Base-by-base conservation (phyloP, 2,797 vertebrate genomes). In the Paramormyrops hopkinsi region DNA sequence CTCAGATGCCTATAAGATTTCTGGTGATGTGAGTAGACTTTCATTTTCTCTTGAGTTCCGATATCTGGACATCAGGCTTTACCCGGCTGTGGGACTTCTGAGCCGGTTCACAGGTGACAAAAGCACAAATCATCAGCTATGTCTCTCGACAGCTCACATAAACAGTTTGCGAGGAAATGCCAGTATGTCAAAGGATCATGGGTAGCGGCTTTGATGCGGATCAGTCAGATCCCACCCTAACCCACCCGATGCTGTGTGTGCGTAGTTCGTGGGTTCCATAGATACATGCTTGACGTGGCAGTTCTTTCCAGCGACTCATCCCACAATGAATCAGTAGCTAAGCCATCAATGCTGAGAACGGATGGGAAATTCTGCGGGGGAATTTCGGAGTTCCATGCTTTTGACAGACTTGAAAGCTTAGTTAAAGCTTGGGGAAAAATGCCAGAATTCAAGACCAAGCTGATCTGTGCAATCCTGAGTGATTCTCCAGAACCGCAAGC, bases 131-230 rank as follows among this genome's bases (percentile, higher is more conserved):
- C 19, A 48, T 4, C 44, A 44, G 19, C 76, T 6, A 17, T 48
- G 17, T 41, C 19, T 19, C 41, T 2, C 0, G 46, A n/a, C 44
- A 9, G 41, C 82, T 17, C 46, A 48, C 3, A 44, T n/a, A 29
- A 94, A 92, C 85, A 90, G 90, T 90, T 90, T 93, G 93, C 90
- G 91, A 89, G 88, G 92, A 53, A 92, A 93, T 88, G 92, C 92
- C 93, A 94, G 92, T 91, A 93, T 90, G 91, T 91, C 91, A 82
- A 88, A 37, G 86, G 90, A 94, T 91, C 69, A 41, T 90, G 83
- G 91, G 41, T 91, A 88, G 17, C n/a, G 37, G 89, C 91, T 94
- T 92, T 92, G 91, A 94, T 92, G 93, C 90, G 91, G 93, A 89
- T 17, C 37, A 19, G 11, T 41, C 69, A 76, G 69, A 76, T 17